Conservation (phyloP, 2,797 vertebrate species). For the Danio aesculapii region DNA sequence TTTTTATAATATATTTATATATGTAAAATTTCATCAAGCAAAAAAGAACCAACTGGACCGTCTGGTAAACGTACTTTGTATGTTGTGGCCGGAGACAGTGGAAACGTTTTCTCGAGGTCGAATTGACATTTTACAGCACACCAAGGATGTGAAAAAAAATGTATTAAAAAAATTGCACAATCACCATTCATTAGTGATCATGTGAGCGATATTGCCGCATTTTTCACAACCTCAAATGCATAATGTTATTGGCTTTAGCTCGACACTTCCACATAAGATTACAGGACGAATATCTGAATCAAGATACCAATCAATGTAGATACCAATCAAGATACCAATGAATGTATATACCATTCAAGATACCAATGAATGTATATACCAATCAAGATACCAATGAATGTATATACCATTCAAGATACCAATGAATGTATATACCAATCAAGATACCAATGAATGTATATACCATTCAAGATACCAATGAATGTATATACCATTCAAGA, state of each 20-base stretch:
- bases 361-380: too few relatives aligned
- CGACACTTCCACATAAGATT: constrained; percentile 2
- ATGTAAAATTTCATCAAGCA: constrained; percentile 62
- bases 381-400: too few relatives aligned
- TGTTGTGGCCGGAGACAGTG: constrained; percentile 13
- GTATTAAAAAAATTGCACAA: not conserved
- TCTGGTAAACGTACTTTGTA: not conserved
- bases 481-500: too few relatives aligned
- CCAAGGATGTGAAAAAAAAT: not conserved
- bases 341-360: too few relatives aligned
- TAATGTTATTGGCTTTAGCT: constrained; percentile 26
- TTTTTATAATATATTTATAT: constrained; percentile 57
- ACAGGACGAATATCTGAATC: constrained; percentile 7
- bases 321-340: too few relatives aligned
- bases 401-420: too few relatives aligned
- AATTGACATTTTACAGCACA: constrained; percentile 2
- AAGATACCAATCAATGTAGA: too few relatives aligned
- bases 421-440: too few relatives aligned
- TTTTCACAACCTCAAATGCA: constrained; percentile 3
- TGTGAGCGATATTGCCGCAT: constrained; percentile 2
- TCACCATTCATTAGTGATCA: not conserved
- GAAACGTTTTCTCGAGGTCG: constrained; percentile 18
- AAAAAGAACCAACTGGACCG: constrained; percentile 53
- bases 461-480: too few relatives aligned
- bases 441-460: too few relatives aligned